These are phyloP conservation scores for Rhabdornis inornatus DNA, from an alignment of 2,113 vertebrate species.

Conservation along the genomic window DNA sequence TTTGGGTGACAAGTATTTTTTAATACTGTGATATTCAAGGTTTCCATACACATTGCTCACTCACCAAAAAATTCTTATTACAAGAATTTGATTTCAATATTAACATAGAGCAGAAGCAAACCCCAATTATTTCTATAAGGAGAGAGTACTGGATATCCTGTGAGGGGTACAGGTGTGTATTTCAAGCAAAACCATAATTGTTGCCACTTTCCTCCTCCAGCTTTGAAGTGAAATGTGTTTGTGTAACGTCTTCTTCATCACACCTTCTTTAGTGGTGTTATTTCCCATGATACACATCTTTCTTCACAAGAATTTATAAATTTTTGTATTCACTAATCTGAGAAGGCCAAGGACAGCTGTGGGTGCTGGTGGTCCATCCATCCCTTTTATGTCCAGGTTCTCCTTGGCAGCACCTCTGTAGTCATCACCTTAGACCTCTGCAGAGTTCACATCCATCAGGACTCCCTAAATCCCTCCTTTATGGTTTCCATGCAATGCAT, in stretches of 20 bases:
- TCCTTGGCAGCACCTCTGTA: background rate
- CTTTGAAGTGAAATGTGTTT: background rate
- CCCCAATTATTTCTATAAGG: background rate
- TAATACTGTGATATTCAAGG: background rate
- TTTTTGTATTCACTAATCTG: background rate
- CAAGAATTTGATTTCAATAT: background rate
- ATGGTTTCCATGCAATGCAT: background rate
- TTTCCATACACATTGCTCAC: background rate
- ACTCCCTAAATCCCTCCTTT: background rate
- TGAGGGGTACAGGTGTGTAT: background rate
- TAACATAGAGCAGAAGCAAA: background rate
- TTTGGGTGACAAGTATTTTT: background rate
- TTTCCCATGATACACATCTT: background rate
- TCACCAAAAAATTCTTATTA: background rate
- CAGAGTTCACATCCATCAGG: background rate
- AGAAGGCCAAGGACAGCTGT: background rate
- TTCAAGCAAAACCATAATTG: background rate
- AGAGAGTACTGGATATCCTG: background rate
- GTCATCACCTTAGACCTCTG: background rate
- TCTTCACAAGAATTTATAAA: background rate
- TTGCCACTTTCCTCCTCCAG: background rate
- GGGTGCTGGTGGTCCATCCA: background rate
- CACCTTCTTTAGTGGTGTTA: background rate
- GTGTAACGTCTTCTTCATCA: background rate
- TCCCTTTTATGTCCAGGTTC: background rate